A percentile compares a stretch with the other conserved stretches of the same genome.
These are phyloP conservation scores for Caradrina clavipalpis DNA, from an alignment of 2,888 invertebrate species.

Conservation along the genomic window DNA sequence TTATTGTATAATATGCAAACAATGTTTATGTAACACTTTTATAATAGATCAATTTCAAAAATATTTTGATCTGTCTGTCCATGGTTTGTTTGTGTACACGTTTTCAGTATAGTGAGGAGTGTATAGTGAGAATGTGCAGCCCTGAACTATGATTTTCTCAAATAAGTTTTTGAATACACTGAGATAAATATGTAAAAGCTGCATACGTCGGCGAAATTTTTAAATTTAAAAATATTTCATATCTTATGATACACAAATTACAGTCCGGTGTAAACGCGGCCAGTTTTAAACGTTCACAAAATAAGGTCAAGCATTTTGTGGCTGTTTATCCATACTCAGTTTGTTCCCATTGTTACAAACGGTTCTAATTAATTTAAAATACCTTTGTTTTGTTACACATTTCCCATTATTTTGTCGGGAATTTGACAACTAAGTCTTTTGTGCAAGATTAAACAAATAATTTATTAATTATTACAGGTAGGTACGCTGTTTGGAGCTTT, in stretches of 20 bases:
- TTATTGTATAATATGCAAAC: slow-evolving; percentile 8
- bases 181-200: not conserved
- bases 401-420: slow-evolving; percentile 23
- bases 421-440: slow-evolving; percentile 36
- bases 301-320: slow-evolving; percentile 61
- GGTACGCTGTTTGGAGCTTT: slow-evolving; percentile 3
- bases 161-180: not conserved
- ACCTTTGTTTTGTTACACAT: slow-evolving; percentile 31
- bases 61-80: not conserved
- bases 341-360: slow-evolving; percentile 41
- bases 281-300: slow-evolving; percentile 39
- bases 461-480: slow-evolving; percentile 20
- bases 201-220: not conserved
- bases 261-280: slow-evolving; percentile 33
- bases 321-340: slow-evolving; percentile 50
- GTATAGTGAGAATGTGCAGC: too few species aligned
- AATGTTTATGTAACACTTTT: too few species aligned
- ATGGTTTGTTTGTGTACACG: too few species aligned
- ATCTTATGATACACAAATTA: slow-evolving; percentile 14
- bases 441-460: slow-evolving; percentile 36
- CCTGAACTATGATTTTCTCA: too few species aligned
- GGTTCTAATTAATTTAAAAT: slow-evolving; percentile 48
- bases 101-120: too few species aligned
- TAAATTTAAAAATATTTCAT: not conserved
- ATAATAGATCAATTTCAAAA: too few species aligned